Evolutionary conservation across 2,797 vertebrate species (phyloP), one percentile per base, ranked within the genome.

Genomic region (Gambusia yucatana): DNA sequence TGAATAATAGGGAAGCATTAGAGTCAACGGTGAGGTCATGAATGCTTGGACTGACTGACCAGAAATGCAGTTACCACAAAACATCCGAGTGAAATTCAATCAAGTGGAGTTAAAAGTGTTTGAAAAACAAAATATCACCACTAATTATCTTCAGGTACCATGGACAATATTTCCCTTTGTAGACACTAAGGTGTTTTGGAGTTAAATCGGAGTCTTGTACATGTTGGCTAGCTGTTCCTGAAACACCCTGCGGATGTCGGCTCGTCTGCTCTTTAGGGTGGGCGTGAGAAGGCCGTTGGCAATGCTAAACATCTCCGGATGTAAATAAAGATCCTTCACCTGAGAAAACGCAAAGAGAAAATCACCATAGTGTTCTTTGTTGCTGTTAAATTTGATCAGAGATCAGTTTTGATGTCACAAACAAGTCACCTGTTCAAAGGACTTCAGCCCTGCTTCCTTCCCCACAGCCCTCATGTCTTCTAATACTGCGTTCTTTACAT

Each of bases 231-330:
- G 94, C 84, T 96, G 95, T 82, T 95, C 90, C 79, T 95, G 93
- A 80, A 96, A 96, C 77, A 87, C 83, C 36, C 80, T 91, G 48
- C 91, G 93, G 87, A 96, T 94, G 82, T 96, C 95, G 0, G 87
- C 57, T 0, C 96, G 95, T 75, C 93, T 89, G 41, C 93, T 96
- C 87, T 96, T 96, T 85, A 96, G 91, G 17, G 96, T 96, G 4
- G 96, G 96, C 0, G 96, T 96, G 76, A 96, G 95, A 44, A 96
- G 96, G 75, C 96, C 96, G 61, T 96, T 96, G 81, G 93, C 94
- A 0, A 96, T 72, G 22, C 93, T 96, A 87, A 96, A 96, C 77
- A 83, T 93, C 86, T 96, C 96, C 0, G 95, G 90, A 57, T 96
- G 96, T 75, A 96, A 82, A 89, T 95, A 77, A 20, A 96, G 73